These are phyloP conservation scores for Grallaria varia DNA, from an alignment of 2,113 vertebrate species.

Conservation along the genomic window DNA sequence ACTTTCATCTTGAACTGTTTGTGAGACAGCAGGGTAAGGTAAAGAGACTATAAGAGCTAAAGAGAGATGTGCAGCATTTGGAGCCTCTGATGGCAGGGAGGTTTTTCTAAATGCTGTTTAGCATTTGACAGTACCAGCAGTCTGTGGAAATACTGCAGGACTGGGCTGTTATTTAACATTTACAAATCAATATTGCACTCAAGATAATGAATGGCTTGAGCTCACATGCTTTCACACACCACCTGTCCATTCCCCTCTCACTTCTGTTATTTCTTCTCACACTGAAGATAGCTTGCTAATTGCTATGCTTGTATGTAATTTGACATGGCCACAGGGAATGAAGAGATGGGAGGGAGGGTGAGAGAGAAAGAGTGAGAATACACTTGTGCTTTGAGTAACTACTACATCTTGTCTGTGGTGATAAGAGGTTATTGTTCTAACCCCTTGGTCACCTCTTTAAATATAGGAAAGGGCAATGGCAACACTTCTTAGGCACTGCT, in stretches of 20 bases:
- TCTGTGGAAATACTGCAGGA: neutral
- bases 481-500: neutral
- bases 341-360: neutral
- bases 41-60: neutral
- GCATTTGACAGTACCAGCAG: neutral
- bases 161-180: neutral
- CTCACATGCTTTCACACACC: neutral
- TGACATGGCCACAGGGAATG: neutral
- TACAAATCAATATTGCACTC: neutral
- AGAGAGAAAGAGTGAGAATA: no score
- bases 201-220: slow-evolving; percentile 5
- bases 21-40: neutral
- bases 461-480: neutral
- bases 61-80: neutral
- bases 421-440: slow-evolving; percentile 5
- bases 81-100: neutral
- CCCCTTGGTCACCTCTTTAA: neutral
- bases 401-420: neutral
- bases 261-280: slow-evolving; percentile 18
- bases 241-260: neutral
- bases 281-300: neutral
- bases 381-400: neutral
- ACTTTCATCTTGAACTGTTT: neutral
- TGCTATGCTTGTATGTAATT: neutral
- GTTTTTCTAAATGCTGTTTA: neutral